Evolutionary conservation across 2,888 invertebrate species (phyloP).

Genomic region (Hecatera dysodea): DNA sequence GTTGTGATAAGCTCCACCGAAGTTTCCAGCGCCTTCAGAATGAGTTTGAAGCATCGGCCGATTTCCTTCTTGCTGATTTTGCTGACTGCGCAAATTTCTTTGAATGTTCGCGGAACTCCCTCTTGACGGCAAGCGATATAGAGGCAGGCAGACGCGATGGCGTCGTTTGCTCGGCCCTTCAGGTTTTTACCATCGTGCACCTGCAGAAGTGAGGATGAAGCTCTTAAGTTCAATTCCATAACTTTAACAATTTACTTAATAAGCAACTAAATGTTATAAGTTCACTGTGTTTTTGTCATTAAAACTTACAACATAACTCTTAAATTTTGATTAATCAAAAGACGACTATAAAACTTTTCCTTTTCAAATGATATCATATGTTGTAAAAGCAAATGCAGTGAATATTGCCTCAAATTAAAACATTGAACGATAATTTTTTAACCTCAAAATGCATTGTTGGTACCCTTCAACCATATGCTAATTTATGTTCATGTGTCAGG

Average conservation of each 20-base stretch:
- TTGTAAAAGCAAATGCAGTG: conserved; percentile 12
- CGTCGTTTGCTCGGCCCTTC: conserved; percentile 99
- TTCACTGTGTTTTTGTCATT: too few relatives aligned
- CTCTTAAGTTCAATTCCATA: background rate
- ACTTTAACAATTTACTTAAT: too few relatives aligned
- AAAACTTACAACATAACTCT: too few relatives aligned
- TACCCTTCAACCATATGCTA: conserved; percentile 26
- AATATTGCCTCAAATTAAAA: background rate
- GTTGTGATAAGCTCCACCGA: conserved; percentile 99
- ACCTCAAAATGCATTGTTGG: conserved; percentile 24
- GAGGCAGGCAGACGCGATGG: conserved; percentile 99
- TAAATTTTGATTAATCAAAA: background rate
- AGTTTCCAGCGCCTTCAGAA: conserved; percentile 98
- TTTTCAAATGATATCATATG: background rate
- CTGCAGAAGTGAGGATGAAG: conserved; percentile 73
- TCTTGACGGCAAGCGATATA: conserved; percentile 99
- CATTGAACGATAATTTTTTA: conserved; percentile 5
- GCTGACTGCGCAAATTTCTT: conserved; percentile 99
- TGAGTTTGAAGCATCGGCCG: conserved; percentile 99
- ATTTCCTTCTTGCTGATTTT: conserved; percentile 99
- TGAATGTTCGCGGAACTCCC: conserved; percentile 99
- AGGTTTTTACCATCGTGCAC: conserved; percentile 98
- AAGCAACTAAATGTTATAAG: too few relatives aligned
- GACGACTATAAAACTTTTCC: background rate
- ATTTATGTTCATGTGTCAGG: conserved; percentile 29